Percentiles rank a stretch among this genome's conserved stretches.
Evolutionary conservation across 1,140 invertebrate species (phyloP).

Genomic region (Lanistes nyassanus): DNA sequence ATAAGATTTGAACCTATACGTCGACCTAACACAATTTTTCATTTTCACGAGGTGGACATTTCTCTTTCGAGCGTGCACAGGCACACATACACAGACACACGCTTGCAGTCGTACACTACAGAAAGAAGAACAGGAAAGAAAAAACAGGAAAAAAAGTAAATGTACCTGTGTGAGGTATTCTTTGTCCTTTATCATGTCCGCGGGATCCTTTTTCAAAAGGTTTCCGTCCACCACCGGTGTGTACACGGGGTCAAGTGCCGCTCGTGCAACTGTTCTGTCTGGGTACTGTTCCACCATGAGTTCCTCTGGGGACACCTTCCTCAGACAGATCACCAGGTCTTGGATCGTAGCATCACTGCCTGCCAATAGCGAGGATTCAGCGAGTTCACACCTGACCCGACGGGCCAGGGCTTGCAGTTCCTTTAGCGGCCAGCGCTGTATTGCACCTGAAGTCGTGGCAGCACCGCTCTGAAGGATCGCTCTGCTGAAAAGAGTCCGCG

Average conservation of each 20-base stretch:
- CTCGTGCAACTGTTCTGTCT: background rate
- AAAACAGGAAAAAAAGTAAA: background rate
- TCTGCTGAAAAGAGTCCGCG: slow-evolving; percentile 37
- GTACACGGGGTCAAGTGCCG: background rate
- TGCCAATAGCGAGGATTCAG: background rate
- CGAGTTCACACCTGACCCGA: background rate
- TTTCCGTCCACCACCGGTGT: background rate
- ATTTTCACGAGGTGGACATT: no score
- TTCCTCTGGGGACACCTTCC: background rate
- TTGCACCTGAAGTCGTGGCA: slow-evolving; percentile 57
- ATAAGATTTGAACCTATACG: no score
- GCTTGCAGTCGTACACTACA: no score
- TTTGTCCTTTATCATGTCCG: background rate
- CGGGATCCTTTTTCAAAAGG: background rate
- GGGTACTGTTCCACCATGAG: background rate
- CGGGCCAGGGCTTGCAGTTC: slow-evolving; percentile 81
- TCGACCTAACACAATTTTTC: no score
- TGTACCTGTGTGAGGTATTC: background rate
- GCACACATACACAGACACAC: no score
- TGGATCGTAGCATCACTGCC: background rate
- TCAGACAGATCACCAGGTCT: background rate
- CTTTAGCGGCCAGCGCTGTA: slow-evolving; percentile 58
- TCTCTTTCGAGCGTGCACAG: no score
- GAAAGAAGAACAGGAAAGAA: no score
- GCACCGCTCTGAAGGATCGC: slow-evolving; percentile 42